These are phyloP conservation scores for Myanophis thanlyinensis DNA, from an alignment of 2,113 vertebrate species.

Conservation along the genomic window DNA sequence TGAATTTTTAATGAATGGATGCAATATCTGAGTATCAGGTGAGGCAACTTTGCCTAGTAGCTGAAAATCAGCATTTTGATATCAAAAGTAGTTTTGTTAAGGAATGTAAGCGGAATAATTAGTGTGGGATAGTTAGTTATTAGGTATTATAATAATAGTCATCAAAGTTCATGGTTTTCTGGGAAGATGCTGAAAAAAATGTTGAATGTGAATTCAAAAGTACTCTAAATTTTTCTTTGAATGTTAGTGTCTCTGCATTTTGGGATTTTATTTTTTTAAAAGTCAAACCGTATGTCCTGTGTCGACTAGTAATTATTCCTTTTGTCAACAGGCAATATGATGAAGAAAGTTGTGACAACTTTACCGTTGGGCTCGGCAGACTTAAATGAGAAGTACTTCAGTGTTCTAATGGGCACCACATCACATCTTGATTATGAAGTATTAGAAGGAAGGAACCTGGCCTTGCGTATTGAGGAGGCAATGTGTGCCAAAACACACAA, in stretches of 20 bases:
- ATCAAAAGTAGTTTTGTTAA: neutral
- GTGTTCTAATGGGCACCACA: constrained; percentile 66
- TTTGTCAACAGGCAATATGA: constrained; percentile 82
- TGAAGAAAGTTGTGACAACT: constrained; percentile 74
- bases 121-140: neutral
- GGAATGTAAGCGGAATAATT: neutral
- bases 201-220: constrained; percentile 17
- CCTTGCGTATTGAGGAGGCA: constrained; percentile 66
- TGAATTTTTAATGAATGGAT: neutral
- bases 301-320: constrained; percentile 81
- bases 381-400: constrained; percentile 70
- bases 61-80: constrained; percentile 2
- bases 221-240: constrained; percentile 40
- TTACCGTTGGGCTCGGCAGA: constrained; percentile 73
- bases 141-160: neutral
- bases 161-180: neutral
- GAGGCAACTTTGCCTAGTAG: neutral
- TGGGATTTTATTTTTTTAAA: constrained; percentile 47
- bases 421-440: constrained; percentile 69
- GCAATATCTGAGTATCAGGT: neutral
- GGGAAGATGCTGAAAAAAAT: neutral
- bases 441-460: constrained; percentile 68
- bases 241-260: constrained; percentile 46
- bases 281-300: constrained; percentile 58
- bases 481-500: constrained; percentile 65